Conservation (phyloP, 2,888 invertebrate species). For the Argynnis bischoffii region DNA sequence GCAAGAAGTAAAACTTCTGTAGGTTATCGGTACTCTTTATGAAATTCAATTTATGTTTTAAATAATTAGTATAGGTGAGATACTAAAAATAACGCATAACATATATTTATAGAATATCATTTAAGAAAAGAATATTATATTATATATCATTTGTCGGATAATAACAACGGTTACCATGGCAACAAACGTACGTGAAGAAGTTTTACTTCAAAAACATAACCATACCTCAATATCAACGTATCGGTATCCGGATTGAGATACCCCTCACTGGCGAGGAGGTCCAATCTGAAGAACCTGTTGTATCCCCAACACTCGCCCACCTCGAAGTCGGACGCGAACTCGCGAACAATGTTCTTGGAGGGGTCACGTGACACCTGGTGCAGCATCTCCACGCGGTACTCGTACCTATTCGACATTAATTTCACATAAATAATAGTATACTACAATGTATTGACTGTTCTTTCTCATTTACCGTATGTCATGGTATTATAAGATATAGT, state of each 20-base stretch:
- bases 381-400: conserved; percentile 97
- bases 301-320: conserved; percentile 98
- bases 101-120: no score
- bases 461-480: no score
- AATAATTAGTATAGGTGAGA: no score
- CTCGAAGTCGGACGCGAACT: conserved; percentile 97
- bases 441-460: neutral
- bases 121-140: no score
- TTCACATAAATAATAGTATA: neutral
- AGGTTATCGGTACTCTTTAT: no score
- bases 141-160: no score
- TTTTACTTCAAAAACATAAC: conserved; percentile 8
- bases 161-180: no score
- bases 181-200: no score
- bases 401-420: conserved; percentile 83
- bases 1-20: no score
- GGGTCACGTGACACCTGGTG: conserved; percentile 93
- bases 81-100: no score
- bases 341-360: conserved; percentile 94
- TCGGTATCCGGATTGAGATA: conserved; percentile 93
- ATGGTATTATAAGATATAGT: no score
- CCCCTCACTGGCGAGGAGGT: conserved; percentile 94
- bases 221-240: conserved; percentile 89
- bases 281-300: conserved; percentile 95
- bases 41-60: no score